Conservation (phyloP, 2,113 vertebrate species). For the Bagarius yarrelli region DNA sequence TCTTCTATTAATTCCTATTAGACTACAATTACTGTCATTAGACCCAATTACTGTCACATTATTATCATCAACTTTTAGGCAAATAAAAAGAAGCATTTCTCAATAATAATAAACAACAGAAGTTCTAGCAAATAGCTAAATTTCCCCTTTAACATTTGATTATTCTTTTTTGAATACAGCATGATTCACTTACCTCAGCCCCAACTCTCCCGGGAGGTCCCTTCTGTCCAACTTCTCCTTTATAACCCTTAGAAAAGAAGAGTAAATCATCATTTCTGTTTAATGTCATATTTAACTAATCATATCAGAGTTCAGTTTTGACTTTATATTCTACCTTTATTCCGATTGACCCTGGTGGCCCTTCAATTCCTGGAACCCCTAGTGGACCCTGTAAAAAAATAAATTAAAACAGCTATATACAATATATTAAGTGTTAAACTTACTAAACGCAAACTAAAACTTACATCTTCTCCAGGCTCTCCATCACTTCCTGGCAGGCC, state of each 20-base stretch:
- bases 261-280: not conserved
- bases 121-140: no score
- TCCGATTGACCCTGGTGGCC: slow-evolving; percentile 60
- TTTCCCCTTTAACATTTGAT: not conserved
- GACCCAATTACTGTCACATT: not conserved
- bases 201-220: slow-evolving; percentile 63
- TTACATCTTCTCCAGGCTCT: slow-evolving; percentile 67
- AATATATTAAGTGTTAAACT: not conserved
- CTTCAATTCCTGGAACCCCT: slow-evolving; percentile 60
- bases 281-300: not conserved
- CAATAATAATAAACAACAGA: not conserved
- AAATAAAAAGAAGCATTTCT: no score
- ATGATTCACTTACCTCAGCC: slow-evolving; percentile 56
- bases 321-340: slow-evolving; percentile 61
- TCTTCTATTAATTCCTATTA: not conserved
- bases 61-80: no score
- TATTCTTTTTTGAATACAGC: not conserved
- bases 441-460: not conserved
- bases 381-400: slow-evolving; percentile 54
- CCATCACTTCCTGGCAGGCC: slow-evolving; percentile 65
- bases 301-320: not conserved
- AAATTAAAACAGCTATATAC: not conserved
- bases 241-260: slow-evolving; percentile 61
- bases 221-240: slow-evolving; percentile 62
- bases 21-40: not conserved